A percentile compares a stretch with the other conserved stretches of the same genome.
phyloP scores from a whole-genome alignment of 2,113 vertebrate species.

The Pterocles orientalis region DNA sequence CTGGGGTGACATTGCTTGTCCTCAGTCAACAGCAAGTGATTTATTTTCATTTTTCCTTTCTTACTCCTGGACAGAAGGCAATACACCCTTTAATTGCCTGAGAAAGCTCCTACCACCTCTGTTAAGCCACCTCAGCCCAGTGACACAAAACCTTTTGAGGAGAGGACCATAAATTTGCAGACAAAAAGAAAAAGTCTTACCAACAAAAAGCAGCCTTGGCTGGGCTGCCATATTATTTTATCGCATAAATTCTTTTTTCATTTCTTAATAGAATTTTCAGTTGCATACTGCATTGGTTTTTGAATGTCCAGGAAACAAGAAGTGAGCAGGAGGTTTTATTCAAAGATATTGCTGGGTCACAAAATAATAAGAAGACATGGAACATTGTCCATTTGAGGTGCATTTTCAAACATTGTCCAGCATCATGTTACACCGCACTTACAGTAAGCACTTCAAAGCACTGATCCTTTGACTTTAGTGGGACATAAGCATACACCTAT shows the following conservation, averaged over 20 bases:
- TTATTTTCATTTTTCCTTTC: not conserved
- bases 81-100: not conserved
- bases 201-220: rapidly evolving
- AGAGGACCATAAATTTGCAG: not conserved
- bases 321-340: not conserved
- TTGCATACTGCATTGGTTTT: not conserved
- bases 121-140: not conserved
- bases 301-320: not conserved
- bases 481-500: not conserved
- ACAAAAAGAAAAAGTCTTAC: not conserved
- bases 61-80: not conserved
- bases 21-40: not conserved
- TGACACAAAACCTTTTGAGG: not conserved
- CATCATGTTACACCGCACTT: not conserved
- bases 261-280: not conserved
- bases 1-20: not conserved
- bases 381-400: not conserved
- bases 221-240: not conserved
- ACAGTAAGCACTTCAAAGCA: not conserved
- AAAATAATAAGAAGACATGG: not conserved
- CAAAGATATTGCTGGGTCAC: not conserved
- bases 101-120: not conserved
- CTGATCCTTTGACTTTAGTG: not conserved
- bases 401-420: not conserved
- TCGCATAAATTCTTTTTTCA: not conserved